Evolutionary conservation across 2,888 invertebrate species (phyloP), one percentile per base, ranked within the genome.

Genomic region (Cremastinae sp.): DNA sequence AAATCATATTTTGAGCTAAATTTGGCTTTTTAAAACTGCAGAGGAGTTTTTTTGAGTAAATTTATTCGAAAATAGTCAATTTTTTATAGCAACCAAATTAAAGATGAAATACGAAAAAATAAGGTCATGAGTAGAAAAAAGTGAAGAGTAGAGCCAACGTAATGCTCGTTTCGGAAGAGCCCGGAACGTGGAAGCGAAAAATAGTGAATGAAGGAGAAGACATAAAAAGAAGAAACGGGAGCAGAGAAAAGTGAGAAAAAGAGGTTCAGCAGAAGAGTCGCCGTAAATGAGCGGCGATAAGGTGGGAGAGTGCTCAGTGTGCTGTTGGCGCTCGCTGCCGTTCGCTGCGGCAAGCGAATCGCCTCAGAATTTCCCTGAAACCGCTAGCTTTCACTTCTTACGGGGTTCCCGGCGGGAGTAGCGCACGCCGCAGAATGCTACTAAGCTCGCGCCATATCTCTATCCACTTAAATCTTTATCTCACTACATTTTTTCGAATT

Each of bases 321-420:
- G 65, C 69, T 53, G 73, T 73, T 74, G 28, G 28, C 5, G 2
- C 28, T 28, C 5, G 28, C 28, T 28, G 28, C 28, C 28, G 28
- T 28, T 28, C 28, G 76, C 73, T 73, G 76, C 59, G 73, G 73
- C 72, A 65, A 73, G 54, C 70, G 68, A 78, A 70, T 74, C 73
- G 72, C 77, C 70, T 76, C 82, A 85, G 87, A 87, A 87, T 87
- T 87, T 87, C 86, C 87, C 87, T 87, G 85, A 85, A 87, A 86
- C 85, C 84, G 79, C 81, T 83, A 80, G 87, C 87, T 88, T 88
- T 88, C 87, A 88, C 87, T 87, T 88, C 86, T 85, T 77, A 77
- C 73, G 76, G 70, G 54, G 73, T 64, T 77, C 61, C 5, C 28
- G 28, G 28, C 28, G 28, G 28, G 73, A 59, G 59, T 62, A 54